These are phyloP conservation scores for Semnornis frantzii DNA, from an alignment of 2,113 vertebrate genomes.

Conservation along the genomic window DNA sequence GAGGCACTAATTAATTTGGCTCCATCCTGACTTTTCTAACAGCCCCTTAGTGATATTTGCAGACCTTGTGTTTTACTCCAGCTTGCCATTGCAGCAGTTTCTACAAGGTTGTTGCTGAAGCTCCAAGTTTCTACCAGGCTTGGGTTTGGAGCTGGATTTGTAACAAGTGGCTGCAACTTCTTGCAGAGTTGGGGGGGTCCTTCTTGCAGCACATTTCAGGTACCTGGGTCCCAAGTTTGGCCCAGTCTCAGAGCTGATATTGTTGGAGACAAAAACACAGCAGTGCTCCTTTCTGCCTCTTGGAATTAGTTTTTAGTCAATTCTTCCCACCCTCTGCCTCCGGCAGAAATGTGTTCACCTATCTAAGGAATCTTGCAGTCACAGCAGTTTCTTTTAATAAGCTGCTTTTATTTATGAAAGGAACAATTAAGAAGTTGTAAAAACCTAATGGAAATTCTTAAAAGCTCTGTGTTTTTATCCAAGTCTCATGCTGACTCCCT, in stretches of 20 bases:
- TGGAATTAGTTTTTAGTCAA: neutral
- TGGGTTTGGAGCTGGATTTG: neutral
- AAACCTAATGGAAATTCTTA: neutral
- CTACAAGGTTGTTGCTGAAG: neutral
- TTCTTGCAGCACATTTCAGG: neutral
- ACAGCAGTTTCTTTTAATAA: neutral
- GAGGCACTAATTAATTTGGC: neutral
- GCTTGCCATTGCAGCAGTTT: fast-evolving
- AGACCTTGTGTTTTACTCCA: neutral
- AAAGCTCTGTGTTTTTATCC: neutral
- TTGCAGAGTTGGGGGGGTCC: neutral
- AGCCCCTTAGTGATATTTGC: neutral
- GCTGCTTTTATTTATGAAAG: neutral
- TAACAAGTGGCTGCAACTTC: neutral
- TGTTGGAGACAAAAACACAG: neutral
- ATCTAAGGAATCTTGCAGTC: neutral
- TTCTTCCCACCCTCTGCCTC: neutral
- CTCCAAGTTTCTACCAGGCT: neutral
- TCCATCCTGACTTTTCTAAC: neutral
- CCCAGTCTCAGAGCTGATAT: neutral
- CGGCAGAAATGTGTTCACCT: neutral
- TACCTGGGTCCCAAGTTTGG: neutral
- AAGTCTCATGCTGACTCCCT: neutral
- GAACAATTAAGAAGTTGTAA: neutral
- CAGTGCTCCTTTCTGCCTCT: neutral